These are phyloP conservation scores for Verasper variegatus DNA, from an alignment of 2,113 vertebrate genomes.

Conservation along the genomic window DNA sequence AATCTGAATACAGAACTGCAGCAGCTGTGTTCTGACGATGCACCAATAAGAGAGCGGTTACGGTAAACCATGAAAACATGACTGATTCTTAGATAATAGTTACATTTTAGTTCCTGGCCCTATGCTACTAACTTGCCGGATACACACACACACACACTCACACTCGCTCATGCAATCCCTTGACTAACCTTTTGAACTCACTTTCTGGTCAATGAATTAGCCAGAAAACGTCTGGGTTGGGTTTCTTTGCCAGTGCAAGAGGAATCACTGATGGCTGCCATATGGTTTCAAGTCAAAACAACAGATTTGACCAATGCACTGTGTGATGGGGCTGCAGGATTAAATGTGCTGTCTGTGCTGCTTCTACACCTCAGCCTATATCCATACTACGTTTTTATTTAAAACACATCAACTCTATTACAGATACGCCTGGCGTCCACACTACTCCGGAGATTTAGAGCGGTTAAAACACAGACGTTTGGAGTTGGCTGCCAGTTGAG, in stretches of 20 bases:
- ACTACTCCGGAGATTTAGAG: too few relatives aligned
- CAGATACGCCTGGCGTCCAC: too few relatives aligned
- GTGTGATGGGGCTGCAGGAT: conserved; percentile 54
- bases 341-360: conserved; percentile 42
- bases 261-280: conserved; percentile 72
- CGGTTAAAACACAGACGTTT: too few relatives aligned
- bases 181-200: conserved; percentile 56
- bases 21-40: not conserved
- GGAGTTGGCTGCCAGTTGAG: too few relatives aligned
- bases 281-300: conserved; percentile 78
- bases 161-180: conserved; percentile 6
- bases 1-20: not conserved
- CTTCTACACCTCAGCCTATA: not conserved
- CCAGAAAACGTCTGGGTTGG: conserved; percentile 60
- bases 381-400: too few relatives aligned
- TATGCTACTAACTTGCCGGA: not conserved
- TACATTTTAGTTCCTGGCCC: not conserved
- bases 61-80: not conserved
- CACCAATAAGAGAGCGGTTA: not conserved
- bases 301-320: conserved; percentile 55
- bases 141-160: not conserved
- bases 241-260: conserved; percentile 59
- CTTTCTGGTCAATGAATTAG: conserved; percentile 60
- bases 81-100: conserved; percentile 1
- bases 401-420: too few relatives aligned